Evolutionary conservation across 2,113 vertebrate genomes (phyloP), one percentile per base, ranked within the genome.

Genomic region (Cettia cetti): DNA sequence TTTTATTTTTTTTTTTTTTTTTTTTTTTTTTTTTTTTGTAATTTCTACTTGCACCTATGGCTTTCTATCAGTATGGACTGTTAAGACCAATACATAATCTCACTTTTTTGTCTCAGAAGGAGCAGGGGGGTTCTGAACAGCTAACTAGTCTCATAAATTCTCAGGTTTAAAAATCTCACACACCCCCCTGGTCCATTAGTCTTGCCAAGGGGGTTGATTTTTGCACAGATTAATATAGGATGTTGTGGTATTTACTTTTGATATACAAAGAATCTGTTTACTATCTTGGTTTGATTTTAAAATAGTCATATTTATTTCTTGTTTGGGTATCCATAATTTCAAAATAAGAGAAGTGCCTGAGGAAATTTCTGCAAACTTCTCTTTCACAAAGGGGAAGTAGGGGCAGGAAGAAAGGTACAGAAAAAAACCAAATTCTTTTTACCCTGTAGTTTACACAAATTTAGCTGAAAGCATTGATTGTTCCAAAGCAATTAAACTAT

Each of bases 101-200:
- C 52, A 39, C 14, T 82, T 19, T 57, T 72, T 81, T n/a, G 18
- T 50, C 26, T 56, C 35, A 56, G 57, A 60, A 80, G 18, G 59
- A 47, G 4, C 30, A 50, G 7, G 6, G 44, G 6, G 5, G 2
- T 30, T 76, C 71, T 76, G 49, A 71, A 44, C 8, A 76, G 9
- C 28, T 49, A n/a, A 24, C 26, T 79, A 8, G 19, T 82, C 12
- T 65, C n/a, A 53, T 49, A 57, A 82, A 37, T 17, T 53, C 42
- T 49, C 35, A n/a, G 45, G 2, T 18, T 77, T 65, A 66, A 91
- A 57, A 86, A 68, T 61, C 8, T 3, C 3, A 11, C 16, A 63
- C 16, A 53, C 9, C 9, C 8, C 8, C 5, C 9, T 5, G 0
- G 7, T 5, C 50, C 15, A 30, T 28, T 49, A 63, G 14, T 84